These are phyloP conservation scores for Mythimna pallens DNA, from an alignment of 2,888 invertebrate species.

Conservation along the genomic window DNA sequence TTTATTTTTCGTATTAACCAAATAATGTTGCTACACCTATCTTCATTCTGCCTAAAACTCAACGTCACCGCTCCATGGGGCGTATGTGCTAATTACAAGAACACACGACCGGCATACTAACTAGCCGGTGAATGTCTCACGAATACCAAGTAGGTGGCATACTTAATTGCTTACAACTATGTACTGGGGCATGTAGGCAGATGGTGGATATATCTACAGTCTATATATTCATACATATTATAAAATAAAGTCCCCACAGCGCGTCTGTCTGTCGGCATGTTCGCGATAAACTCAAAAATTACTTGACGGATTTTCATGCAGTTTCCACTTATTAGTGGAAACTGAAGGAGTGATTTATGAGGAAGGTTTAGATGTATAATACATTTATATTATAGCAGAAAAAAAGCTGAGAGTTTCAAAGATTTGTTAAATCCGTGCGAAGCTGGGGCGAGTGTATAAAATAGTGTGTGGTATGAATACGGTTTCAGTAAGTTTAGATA, in stretches of 20 bases:
- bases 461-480: too few relatives aligned
- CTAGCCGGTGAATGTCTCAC: slow-evolving; percentile 54
- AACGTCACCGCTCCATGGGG: slow-evolving; percentile 53
- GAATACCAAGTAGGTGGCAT: slow-evolving; percentile 69
- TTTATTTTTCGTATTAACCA: neutral
- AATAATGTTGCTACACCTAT: slow-evolving; percentile 26
- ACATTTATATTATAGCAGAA: too few relatives aligned
- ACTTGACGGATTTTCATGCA: too few relatives aligned
- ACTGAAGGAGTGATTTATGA: too few relatives aligned
- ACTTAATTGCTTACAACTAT: slow-evolving; percentile 66
- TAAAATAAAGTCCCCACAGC: too few relatives aligned
- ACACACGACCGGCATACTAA: slow-evolving; percentile 68
- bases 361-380: too few relatives aligned
- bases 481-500: neutral
- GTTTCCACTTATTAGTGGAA: too few relatives aligned
- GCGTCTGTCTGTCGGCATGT: too few relatives aligned
- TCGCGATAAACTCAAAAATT: too few relatives aligned
- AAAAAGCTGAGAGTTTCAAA: too few relatives aligned
- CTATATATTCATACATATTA: neutral
- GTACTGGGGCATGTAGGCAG: slow-evolving; percentile 36
- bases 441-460: too few relatives aligned
- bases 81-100: slow-evolving; percentile 72
- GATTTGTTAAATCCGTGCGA: too few relatives aligned
- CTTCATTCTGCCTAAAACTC: slow-evolving; percentile 42
- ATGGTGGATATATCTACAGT: neutral